These are phyloP conservation scores for Phyllotreta cruciferae DNA, from an alignment of 2,888 invertebrate species.

Conservation along the genomic window DNA sequence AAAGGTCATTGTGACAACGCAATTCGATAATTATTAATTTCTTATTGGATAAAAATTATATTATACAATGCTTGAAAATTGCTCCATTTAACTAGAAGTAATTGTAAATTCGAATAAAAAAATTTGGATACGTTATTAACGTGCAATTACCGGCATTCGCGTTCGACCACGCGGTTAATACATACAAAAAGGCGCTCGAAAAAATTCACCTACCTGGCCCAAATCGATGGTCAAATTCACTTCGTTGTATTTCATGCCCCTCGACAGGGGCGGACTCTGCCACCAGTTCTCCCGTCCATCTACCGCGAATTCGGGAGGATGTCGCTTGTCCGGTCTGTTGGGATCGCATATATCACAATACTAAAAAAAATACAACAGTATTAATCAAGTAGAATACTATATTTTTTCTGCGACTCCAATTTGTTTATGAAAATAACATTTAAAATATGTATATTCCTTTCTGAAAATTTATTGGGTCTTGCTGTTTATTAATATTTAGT, in stretches of 20 bases:
- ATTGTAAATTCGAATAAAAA: background rate
- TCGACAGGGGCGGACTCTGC: constrained; percentile 97
- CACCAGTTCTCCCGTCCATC: constrained; percentile 98
- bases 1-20: constrained; percentile 15
- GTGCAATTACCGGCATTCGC: no score
- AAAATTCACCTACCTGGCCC: constrained; percentile 80
- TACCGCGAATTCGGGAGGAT: constrained; percentile 91
- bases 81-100: background rate
- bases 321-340: constrained; percentile 74
- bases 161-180: background rate
- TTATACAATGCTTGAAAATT: background rate
- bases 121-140: no score
- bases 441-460: background rate
- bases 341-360: constrained; percentile 93
- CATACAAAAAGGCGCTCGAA: background rate
- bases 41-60: constrained; percentile 13
- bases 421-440: no score
- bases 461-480: no score
- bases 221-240: constrained; percentile 97
- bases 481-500: no score
- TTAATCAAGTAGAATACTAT: background rate
- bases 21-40: constrained; percentile 14
- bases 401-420: background rate
- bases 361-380: constrained; percentile 61
- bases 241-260: constrained; percentile 96